Conservation (phyloP, 2,888 invertebrate genomes). For the Cephalotes varians region DNA sequence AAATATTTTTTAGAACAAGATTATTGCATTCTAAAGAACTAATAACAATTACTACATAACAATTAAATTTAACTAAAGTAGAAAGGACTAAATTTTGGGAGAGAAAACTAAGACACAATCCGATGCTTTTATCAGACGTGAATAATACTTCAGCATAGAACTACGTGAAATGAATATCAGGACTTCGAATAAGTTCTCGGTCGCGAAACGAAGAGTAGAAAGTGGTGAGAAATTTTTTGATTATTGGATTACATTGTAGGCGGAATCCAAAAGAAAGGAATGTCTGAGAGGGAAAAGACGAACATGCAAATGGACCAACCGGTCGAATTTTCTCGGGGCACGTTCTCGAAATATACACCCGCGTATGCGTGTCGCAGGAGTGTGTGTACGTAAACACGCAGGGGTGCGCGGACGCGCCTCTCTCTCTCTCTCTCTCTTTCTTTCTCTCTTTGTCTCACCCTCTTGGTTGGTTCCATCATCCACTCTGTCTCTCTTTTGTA, state of each 20-base stretch:
- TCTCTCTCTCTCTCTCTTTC: conserved; percentile 36
- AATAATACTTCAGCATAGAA: conserved; percentile 20
- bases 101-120: neutral
- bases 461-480: conserved; percentile 58
- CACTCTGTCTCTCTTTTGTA: conserved; percentile 50
- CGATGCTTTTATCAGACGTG: conserved; percentile 30
- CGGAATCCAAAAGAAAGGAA: conserved; percentile 68
- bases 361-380: conserved; percentile 24
- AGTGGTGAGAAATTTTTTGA: conserved; percentile 49
- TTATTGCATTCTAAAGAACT: conserved; percentile 6
- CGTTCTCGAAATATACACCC: conserved; percentile 43
- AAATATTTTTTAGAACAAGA: neutral
- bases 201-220: neutral
- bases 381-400: conserved; percentile 68
- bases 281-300: conserved; percentile 74
- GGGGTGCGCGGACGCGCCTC: conserved; percentile 60
- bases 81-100: conserved; percentile 10
- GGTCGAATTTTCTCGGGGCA: conserved; percentile 74
- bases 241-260: conserved; percentile 57
- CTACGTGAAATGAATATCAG: conserved; percentile 27
- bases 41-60: conserved; percentile 42
- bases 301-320: conserved; percentile 78
- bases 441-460: neutral
- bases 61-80: conserved; percentile 35
- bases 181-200: neutral